Conservation (phyloP, 2,113 vertebrate genomes). For the Dipodomys spectabilis region DNA sequence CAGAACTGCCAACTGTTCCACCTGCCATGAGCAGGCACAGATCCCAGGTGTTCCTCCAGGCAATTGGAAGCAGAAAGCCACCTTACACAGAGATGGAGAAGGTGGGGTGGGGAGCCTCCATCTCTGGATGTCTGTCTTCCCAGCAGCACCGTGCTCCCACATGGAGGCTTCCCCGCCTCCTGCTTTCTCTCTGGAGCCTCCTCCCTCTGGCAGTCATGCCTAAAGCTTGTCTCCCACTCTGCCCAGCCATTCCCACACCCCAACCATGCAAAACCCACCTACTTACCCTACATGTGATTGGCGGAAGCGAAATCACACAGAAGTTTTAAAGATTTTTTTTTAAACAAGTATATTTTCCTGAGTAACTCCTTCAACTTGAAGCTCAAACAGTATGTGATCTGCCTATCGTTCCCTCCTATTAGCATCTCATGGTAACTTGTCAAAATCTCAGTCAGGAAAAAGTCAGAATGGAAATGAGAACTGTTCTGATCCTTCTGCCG, state of each 20-base stretch:
- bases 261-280: background rate
- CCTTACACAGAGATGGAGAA: background rate
- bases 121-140: background rate
- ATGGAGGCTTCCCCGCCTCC: background rate
- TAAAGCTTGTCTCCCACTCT: background rate
- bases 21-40: background rate
- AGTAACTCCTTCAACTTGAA: background rate
- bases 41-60: background rate
- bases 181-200: background rate
- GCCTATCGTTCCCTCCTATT: background rate
- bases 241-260: background rate
- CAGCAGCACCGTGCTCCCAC: too few relatives aligned
- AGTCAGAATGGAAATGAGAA: background rate
- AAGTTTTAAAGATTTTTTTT: constrained; percentile 1
- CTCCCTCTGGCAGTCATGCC: background rate
- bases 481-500: background rate
- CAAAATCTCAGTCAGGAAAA: background rate
- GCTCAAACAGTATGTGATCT: background rate
- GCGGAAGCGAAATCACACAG: background rate
- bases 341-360: background rate
- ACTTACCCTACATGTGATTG: background rate
- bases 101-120: too few relatives aligned
- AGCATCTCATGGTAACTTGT: background rate
- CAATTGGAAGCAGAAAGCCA: background rate
- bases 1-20: background rate